Evolutionary conservation across 1,140 invertebrate genomes (phyloP).

Genomic region (Ostrea denselamellosa): DNA sequence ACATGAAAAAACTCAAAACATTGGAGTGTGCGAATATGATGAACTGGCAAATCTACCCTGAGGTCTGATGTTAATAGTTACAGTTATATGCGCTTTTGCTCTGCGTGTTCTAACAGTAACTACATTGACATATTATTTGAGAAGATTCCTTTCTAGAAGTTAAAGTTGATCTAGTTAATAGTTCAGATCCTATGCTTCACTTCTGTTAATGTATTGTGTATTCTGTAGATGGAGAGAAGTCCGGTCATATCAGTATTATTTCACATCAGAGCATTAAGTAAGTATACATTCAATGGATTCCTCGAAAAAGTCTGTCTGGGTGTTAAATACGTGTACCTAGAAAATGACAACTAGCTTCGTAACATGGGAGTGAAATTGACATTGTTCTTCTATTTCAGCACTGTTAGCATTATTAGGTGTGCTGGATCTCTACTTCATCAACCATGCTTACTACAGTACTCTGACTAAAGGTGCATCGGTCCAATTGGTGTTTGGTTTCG

Average conservation of each 20-base stretch:
- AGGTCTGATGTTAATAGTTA: too few relatives aligned
- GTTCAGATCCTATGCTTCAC: background rate
- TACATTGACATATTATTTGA: too few relatives aligned
- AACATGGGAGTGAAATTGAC: too few relatives aligned
- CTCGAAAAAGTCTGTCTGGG: too few relatives aligned
- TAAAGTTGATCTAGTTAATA: background rate
- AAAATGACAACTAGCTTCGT: too few relatives aligned
- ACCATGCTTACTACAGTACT: slow-evolving; percentile 97
- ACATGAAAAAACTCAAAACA: too few relatives aligned
- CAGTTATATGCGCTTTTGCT: too few relatives aligned
- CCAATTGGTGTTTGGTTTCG: slow-evolving; percentile 99
- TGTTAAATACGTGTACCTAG: too few relatives aligned
- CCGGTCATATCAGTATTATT: slow-evolving; percentile 97
- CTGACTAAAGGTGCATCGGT: slow-evolving; percentile 96
- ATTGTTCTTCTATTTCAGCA: slow-evolving; percentile 78
- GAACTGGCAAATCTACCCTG: too few relatives aligned
- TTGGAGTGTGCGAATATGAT: too few relatives aligned
- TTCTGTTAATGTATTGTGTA: background rate
- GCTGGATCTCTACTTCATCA: slow-evolving; percentile 93
- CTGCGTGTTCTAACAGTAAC: too few relatives aligned
- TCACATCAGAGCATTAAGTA: slow-evolving; percentile 93
- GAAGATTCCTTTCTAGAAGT: too few relatives aligned
- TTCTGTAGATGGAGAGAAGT: slow-evolving; percentile 96
- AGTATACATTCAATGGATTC: slow-evolving; percentile 72
- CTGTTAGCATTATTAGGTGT: slow-evolving; percentile 89